A percentile compares a stretch with the other conserved stretches of the same genome.
Conservation (phyloP, 1,140 invertebrate genomes). For the Augochlora pura region DNA sequence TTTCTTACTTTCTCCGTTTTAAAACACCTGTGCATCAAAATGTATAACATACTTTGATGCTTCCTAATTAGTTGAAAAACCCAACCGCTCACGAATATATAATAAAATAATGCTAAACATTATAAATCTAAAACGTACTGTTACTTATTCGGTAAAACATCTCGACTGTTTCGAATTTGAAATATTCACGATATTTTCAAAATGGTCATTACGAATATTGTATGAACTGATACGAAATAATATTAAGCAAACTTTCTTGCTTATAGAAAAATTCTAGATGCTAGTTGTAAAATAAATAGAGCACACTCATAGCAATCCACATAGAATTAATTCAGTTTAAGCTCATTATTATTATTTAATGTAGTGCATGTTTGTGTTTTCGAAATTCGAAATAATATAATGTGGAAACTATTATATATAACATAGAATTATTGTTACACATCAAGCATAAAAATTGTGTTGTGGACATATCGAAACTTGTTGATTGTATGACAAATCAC, state of each 20-base stretch:
- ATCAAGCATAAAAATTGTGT: constrained; percentile 1
- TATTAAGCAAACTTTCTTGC: constrained; percentile 13
- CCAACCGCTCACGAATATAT: constrained; percentile 4
- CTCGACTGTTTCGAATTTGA: not conserved
- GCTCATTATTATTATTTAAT: constrained; percentile 8
- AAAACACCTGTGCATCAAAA: constrained; percentile 45
- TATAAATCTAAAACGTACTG: constrained; percentile 14
- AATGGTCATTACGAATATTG: constrained; percentile 11
- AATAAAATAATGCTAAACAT: constrained; percentile 29
- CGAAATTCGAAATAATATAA: not conserved
- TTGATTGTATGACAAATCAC: constrained; percentile 17
- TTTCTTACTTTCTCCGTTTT: constrained; percentile 29
- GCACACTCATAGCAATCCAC: constrained; percentile 29
- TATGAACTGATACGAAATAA: constrained; percentile 6
- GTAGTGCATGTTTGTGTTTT: not conserved
- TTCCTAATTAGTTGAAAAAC: constrained; percentile 44
- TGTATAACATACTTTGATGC: constrained; percentile 27
- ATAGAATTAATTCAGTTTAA: constrained; percentile 15
- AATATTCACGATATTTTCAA: constrained; percentile 1
- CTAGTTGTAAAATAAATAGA: constrained; percentile 23
- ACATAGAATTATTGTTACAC: not conserved
- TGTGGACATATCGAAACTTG: not conserved
- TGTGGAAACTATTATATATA: not conserved
- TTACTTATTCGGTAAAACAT: not conserved
- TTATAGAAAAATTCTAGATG: constrained; percentile 6